Base-by-base conservation (phyloP, 2,113 vertebrate genomes). In the Neodontobutis hainanensis region DNA sequence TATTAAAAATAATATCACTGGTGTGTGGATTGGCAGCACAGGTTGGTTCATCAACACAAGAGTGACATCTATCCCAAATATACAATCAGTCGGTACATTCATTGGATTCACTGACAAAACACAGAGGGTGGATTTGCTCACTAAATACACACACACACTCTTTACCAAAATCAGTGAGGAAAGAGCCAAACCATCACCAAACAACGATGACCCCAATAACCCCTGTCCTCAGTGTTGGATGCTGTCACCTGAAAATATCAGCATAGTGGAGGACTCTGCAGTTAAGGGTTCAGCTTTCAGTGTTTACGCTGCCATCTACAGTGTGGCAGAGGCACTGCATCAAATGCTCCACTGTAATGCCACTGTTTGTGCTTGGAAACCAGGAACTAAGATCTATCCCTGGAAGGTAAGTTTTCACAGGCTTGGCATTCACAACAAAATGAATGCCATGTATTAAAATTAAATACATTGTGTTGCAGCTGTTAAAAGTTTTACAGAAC, bases 21-120 rank as follows among this genome's bases (percentile, higher is more conserved):
- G 86, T 43, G 95, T 98, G 5, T 98, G 97, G 97, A 78, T 97
- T 0, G 95, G 80, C 65, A 95, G 93, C 0, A 92, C 95, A 40
- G 83, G 90, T 32, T 98, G 96, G 96, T 19, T 90, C 9, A 47
- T 92, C 19, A 75, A 88, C 0, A 56, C 83, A 3, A 34, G 0
- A 27, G 0, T 92, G 0, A 19, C 67, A 62, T 65, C 51, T 3
- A 78, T 92, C 8, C 87, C 91, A 0, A 57, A 83, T n/a, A 91
- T 97, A 14, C 36, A 81, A 27, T 80, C 9, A 5, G 42, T 96
- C 0, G 96, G 97, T 6, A 96, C 95, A 0, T 80, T 98, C 51
- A 85, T 99, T 0, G 92, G 90, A 65, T 58, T 96, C 9, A 65
- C 75, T 3, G 82, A 86, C 55, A 88, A 72, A 5, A 61, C 62